Evolutionary conservation across 2,888 invertebrate species (phyloP), one percentile per base, ranked within the genome.

Genomic region (Eilema caniola): DNA sequence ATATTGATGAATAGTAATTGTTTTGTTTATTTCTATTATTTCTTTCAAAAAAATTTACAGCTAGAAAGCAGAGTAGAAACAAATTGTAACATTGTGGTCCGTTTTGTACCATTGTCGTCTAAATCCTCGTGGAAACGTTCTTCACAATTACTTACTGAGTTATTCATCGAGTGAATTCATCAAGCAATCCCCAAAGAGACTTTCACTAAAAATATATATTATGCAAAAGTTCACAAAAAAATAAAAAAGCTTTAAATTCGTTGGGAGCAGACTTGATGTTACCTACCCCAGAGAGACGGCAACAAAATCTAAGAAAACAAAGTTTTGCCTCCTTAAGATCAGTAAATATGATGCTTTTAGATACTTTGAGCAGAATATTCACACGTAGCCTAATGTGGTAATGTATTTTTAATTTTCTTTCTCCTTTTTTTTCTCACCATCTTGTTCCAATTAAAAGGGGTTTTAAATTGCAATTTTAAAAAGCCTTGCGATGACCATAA

Each of bases 221-320:
- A 82, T 82, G 78, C 72, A 82, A 37, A 73, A 70, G 74, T 75
- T 70, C 60, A 71, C 62, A 74, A 74, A 31, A 68, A 72, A 82
- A n/a, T n/a, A 75, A 78, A 81, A 72, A 67, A 71, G 57, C 62
- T 71, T 63, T 73, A 72, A 76, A 71, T 79, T 81, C 60, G 31
- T 71, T 68, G 68, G 59, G 60, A 62, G 67, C 63, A 68, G 37
- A 70, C 66, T 69, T 76, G 72, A 69, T 66, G 70, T 71, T n/a
- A n/a, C n/a, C n/a, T n/a, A 33, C 81, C 69, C 75, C 37, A 31
- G 79, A 74, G 81, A 74, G 59, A 68, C 56, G 53, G 62, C 23
- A 12, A 56, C 37, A 41, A 59, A 67, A 61, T 63, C 14, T 61
- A 23, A 64, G 8, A 63, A 41, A 64, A 70, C 14, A 63, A 67